Evolutionary conservation across 2,888 invertebrate species (phyloP).

Genomic region (Tribolium freemani): DNA sequence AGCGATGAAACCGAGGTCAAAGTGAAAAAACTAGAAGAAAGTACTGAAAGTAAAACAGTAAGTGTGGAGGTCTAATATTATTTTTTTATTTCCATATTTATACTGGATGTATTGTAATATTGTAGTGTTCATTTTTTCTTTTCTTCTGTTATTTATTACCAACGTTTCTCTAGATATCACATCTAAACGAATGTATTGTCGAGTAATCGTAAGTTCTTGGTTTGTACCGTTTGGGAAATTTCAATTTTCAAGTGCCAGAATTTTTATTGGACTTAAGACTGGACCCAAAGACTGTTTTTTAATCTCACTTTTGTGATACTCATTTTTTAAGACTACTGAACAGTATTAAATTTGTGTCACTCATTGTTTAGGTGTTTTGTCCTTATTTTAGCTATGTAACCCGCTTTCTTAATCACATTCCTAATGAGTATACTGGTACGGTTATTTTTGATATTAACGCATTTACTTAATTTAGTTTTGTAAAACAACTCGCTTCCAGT

Average conservation of each 20-base stretch:
- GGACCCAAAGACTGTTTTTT: constrained; percentile 50
- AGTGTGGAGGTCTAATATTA: constrained; percentile 55
- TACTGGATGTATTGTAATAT: constrained; percentile 52
- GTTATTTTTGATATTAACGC: constrained; percentile 14
- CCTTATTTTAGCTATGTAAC: constrained; percentile 26
- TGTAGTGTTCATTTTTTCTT: constrained; percentile 50
- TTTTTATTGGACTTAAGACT: constrained; percentile 47
- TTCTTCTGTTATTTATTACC: constrained; percentile 41
- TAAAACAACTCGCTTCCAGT: constrained; percentile 33
- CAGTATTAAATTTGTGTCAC: constrained; percentile 28
- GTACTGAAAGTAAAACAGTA: constrained; percentile 52
- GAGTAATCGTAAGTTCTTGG: constrained; percentile 9
- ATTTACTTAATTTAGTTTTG: constrained; percentile 22
- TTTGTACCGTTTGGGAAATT: constrained; percentile 4
- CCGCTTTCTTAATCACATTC: constrained; percentile 33
- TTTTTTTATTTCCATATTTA: constrained; percentile 43
- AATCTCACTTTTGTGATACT: constrained; percentile 39
- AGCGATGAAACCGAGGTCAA: constrained; percentile 67
- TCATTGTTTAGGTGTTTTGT: constrained; percentile 29
- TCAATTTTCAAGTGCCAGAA: constrained; percentile 51
- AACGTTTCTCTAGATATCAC: constrained; percentile 24
- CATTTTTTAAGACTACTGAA: constrained; percentile 34
- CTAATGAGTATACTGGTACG: constrained; percentile 19
- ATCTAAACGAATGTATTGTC: constrained; percentile 10
- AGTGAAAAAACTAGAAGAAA: constrained; percentile 71